Evolutionary conservation across 2,113 vertebrate genomes (phyloP).

Genomic region (Mohoua ochrocephala): DNA sequence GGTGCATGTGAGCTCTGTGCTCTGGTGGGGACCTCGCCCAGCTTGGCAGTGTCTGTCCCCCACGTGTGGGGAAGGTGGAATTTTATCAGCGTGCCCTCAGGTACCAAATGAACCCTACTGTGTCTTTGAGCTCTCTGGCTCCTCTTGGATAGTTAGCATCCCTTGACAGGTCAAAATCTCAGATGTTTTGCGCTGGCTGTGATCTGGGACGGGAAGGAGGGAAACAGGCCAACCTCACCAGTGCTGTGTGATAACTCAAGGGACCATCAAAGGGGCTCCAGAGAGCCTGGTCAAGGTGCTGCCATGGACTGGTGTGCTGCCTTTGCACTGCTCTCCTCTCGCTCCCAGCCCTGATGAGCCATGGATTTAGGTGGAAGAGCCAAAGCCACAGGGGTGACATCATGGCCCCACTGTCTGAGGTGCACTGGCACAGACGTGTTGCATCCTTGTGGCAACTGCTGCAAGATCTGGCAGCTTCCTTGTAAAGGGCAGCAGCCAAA

Average conservation of each 20-base stretch:
- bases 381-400: neutral
- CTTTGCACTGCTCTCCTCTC: neutral
- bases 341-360: neutral
- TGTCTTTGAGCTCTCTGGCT: neutral
- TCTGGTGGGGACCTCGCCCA: neutral
- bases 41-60: neutral
- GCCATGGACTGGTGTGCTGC: neutral
- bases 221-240: neutral
- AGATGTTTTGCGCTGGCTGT: neutral
- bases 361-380: fast-evolving
- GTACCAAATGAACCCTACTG: neutral
- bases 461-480: neutral
- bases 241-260: fast-evolving
- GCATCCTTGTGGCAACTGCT: neutral
- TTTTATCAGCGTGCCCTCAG: fast-evolving
- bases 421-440: neutral
- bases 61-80: fast-evolving
- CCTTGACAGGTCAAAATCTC: neutral
- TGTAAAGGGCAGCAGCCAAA: neutral
- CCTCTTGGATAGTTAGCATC: neutral
- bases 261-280: neutral
- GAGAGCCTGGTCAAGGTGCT: neutral
- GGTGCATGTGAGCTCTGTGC: neutral
- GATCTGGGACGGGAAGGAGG: neutral
- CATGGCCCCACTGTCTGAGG: neutral